These are phyloP conservation scores for Heliconius hewitsoni DNA, from an alignment of 1,140 invertebrate genomes.

Conservation along the genomic window DNA sequence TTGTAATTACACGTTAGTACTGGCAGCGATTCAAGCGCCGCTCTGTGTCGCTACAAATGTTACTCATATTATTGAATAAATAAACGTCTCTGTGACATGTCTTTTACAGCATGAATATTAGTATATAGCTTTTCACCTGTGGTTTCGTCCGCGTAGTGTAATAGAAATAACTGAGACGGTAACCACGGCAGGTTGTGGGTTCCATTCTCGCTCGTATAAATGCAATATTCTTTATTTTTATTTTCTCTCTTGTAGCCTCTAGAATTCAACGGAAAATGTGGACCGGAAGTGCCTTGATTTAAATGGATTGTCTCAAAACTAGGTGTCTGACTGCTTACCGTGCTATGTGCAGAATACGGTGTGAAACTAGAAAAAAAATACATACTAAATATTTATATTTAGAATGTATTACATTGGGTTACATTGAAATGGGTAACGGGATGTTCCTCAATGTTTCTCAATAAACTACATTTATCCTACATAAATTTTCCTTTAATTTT, in stretches of 20 bases:
- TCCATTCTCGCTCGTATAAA: no score
- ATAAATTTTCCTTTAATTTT: no score
- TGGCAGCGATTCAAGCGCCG: constrained; percentile 37
- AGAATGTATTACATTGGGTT: no score
- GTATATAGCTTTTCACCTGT: background rate
- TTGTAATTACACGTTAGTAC: constrained; percentile 22
- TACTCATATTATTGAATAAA: constrained; percentile 19
- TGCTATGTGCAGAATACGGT: background rate
- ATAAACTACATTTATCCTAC: no score
- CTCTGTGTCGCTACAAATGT: constrained; percentile 1
- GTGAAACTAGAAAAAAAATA: background rate
- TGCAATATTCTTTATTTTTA: no score
- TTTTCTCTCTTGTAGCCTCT: no score
- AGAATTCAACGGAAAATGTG: background rate
- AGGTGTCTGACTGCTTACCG: background rate
- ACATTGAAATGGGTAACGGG: no score
- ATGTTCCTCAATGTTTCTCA: no score
- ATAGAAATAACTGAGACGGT: no score
- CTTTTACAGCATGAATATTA: background rate
- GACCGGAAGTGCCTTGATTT: background rate
- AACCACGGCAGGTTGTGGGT: no score
- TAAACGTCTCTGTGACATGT: background rate
- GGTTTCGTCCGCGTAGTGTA: no score
- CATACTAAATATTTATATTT: no score
- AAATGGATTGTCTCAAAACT: background rate